A percentile compares a stretch with the other conserved stretches of the same genome.
Evolutionary conservation across 1,140 invertebrate genomes (phyloP).

Genomic region (Lycorma delicatula): DNA sequence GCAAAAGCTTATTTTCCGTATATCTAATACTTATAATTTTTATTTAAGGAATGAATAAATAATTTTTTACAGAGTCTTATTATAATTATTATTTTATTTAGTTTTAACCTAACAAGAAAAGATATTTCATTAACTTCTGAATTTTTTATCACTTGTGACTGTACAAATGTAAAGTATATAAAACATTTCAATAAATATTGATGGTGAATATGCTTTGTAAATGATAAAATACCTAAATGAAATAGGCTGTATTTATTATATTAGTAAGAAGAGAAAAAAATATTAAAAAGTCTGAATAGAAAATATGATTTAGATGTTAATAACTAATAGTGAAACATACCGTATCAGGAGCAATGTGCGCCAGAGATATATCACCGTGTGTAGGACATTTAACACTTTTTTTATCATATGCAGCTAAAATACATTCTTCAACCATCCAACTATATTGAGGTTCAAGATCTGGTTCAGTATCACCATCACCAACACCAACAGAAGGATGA

Average conservation of each 20-base stretch:
- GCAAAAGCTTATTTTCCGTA: no score
- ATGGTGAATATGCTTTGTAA: neutral
- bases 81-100: no score
- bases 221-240: neutral
- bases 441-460: slow-evolving; percentile 43
- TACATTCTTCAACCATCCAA: slow-evolving; percentile 94
- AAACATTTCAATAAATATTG: slow-evolving; percentile 11
- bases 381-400: slow-evolving; percentile 60
- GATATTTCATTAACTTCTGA: no score
- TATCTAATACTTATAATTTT: no score
- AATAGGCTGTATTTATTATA: neutral
- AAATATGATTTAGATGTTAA: no score
- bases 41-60: no score
- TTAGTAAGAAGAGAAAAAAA: neutral
- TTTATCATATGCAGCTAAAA: slow-evolving; percentile 71
- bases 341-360: slow-evolving; percentile 74
- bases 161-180: neutral
- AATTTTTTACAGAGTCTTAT: no score
- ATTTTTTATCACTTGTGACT: no score
- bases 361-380: slow-evolving; percentile 61
- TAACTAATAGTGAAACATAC: no score
- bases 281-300: no score
- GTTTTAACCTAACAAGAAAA: no score
- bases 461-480: slow-evolving; percentile 33
- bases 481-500: slow-evolving; percentile 44